phyloP scores from a whole-genome alignment of 1,140 invertebrate genomes.

The Hestina assimilis region DNA sequence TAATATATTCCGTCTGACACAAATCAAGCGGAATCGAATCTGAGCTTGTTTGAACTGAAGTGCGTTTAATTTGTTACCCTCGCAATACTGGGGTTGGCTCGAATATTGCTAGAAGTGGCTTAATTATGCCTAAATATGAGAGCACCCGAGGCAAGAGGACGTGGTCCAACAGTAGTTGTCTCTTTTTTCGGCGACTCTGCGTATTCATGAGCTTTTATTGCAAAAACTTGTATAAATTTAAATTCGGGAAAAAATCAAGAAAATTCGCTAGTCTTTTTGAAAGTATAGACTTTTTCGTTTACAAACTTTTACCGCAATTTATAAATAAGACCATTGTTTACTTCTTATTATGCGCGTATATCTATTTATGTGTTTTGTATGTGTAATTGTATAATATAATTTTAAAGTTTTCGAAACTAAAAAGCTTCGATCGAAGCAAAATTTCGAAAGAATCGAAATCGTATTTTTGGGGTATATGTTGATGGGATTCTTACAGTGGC shows the following conservation, averaged over 20 bases:
- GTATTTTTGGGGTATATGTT: too few relatives aligned
- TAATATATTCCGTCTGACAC: constrained; percentile 31
- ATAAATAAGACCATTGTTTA: too few relatives aligned
- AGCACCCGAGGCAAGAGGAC: not conserved
- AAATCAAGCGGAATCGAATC: constrained; percentile 36
- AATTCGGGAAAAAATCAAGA: constrained; percentile 3
- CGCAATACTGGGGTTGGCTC: constrained; percentile 22
- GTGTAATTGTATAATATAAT: too few relatives aligned
- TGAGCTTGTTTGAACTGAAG: constrained; percentile 34
- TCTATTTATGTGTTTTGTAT: too few relatives aligned
- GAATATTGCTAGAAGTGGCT: constrained; percentile 30
- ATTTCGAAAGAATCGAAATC: too few relatives aligned
- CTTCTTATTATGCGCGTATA: not conserved
- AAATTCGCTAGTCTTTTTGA: not conserved
- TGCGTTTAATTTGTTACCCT: constrained; percentile 36
- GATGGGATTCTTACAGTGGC: too few relatives aligned
- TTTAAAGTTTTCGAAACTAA: too few relatives aligned
- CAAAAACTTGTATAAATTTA: constrained; percentile 19
- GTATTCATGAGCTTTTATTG: constrained; percentile 28
- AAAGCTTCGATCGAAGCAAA: too few relatives aligned
- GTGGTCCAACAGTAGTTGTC: constrained; percentile 15
- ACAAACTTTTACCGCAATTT: too few relatives aligned
- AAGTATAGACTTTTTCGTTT: too few relatives aligned
- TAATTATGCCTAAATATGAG: constrained; percentile 25
- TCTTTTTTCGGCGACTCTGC: constrained; percentile 16